Percentiles rank a stretch among this genome's conserved stretches.
phyloP scores from a whole-genome alignment of 2,797 vertebrate species.

The Uromys caudimaculatus region DNA sequence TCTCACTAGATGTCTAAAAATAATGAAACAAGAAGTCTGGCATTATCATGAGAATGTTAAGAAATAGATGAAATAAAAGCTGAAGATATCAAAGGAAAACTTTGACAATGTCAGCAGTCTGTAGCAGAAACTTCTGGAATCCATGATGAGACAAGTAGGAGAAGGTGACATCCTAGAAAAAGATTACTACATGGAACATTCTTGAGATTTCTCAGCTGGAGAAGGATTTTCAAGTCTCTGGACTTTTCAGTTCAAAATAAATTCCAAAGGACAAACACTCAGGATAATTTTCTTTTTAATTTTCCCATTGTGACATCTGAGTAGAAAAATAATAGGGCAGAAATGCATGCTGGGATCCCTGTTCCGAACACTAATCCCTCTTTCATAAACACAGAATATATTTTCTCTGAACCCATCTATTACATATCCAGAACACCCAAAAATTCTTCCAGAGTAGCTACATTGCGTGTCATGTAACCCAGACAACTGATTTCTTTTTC shows the following conservation, averaged over 20 bases:
- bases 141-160: background rate
- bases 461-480: background rate
- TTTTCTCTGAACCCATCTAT: background rate
- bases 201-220: background rate
- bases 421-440: background rate
- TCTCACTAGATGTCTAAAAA: conserved; percentile 10
- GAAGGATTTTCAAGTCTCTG: background rate
- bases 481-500: background rate
- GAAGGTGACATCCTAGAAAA: background rate
- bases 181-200: background rate
- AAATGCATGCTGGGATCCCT: background rate
- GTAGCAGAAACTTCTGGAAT: conserved; percentile 24
- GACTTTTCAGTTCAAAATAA: background rate
- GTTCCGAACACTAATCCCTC: background rate
- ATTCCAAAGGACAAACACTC: background rate
- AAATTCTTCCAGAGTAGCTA: background rate
- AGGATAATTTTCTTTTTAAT: background rate
- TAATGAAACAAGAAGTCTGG: background rate
- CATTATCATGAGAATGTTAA: background rate
- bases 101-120: background rate
- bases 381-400: background rate
- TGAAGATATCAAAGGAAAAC: background rate
- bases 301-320: background rate
- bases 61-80: background rate
- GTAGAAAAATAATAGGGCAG: background rate